Evolutionary conservation across 2,888 invertebrate genomes (phyloP).

Genomic region (Sepioteuthis lessoniana): DNA sequence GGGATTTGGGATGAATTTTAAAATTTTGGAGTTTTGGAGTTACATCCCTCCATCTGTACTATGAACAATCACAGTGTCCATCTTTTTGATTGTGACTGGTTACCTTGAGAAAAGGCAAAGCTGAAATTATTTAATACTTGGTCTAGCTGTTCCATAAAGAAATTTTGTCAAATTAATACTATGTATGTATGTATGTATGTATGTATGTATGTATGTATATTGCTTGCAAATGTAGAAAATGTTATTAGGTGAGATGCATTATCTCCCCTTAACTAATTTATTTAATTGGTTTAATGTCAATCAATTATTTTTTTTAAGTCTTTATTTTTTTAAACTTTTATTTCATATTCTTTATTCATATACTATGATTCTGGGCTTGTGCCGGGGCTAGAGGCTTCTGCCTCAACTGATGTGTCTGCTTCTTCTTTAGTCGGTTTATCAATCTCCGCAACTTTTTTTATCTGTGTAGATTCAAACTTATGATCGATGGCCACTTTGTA

Average conservation of each 20-base stretch:
- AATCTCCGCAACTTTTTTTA: background rate
- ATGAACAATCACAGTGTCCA: background rate
- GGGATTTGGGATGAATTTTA: background rate
- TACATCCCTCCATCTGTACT: background rate
- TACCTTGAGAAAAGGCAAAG: background rate
- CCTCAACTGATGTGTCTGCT: background rate
- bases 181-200: background rate
- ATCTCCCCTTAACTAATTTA: background rate
- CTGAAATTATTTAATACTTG: background rate
- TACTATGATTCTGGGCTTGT: conserved; percentile 33
- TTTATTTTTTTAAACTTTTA: background rate
- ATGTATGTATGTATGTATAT: background rate
- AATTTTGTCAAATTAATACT: background rate
- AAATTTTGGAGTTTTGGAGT: background rate
- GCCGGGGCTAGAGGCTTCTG: background rate
- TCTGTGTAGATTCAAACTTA: conserved; percentile 54
- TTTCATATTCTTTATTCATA: background rate
- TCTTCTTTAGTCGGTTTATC: background rate
- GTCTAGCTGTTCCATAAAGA: background rate
- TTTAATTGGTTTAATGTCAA: background rate
- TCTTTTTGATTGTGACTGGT: background rate
- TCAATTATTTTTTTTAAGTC: background rate
- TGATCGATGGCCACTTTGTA: conserved; percentile 72
- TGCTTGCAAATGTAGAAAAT: background rate
- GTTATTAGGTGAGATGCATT: background rate